Evolutionary conservation across 2,797 vertebrate species (phyloP).

Genomic region (Poeciliopsis infans): DNA sequence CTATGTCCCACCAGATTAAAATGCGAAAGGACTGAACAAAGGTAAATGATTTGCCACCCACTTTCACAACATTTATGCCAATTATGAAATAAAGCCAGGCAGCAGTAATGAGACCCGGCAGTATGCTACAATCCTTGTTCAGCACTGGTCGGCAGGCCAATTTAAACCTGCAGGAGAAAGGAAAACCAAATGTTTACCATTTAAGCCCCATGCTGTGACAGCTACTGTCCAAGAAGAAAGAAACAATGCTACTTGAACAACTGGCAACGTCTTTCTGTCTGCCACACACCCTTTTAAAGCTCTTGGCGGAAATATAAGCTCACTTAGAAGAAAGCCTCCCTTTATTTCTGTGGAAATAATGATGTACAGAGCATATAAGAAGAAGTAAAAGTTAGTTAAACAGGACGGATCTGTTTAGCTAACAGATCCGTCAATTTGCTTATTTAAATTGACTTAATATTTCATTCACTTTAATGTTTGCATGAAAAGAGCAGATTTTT

Average conservation of each 20-base stretch:
- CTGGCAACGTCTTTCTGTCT: conserved; percentile 15
- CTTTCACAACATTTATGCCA: conserved; percentile 21
- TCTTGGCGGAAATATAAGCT: conserved; percentile 38
- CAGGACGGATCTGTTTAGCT: too few relatives aligned
- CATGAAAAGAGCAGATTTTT: background rate
- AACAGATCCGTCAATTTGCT: background rate
- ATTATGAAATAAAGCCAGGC: conserved; percentile 54
- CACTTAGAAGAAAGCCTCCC: conserved; percentile 28
- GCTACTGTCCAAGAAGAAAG: conserved; percentile 37
- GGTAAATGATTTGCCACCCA: conserved; percentile 46
- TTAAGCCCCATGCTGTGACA: conserved; percentile 36
- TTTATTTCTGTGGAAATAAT: conserved; percentile 1
- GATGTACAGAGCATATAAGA: conserved; percentile 23
- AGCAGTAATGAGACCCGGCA: conserved; percentile 46
- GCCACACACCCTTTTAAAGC: conserved; percentile 35
- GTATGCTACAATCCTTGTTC: conserved; percentile 52
- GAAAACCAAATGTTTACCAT: conserved; percentile 37
- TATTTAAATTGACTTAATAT: background rate
- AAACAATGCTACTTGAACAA: conserved; percentile 40
- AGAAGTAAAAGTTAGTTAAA: conserved; percentile 9
- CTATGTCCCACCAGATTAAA: conserved; percentile 44
- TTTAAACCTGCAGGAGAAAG: conserved; percentile 13
- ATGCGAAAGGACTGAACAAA: conserved; percentile 36
- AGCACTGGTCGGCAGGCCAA: conserved; percentile 41
- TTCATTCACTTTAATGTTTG: background rate